Conservation (phyloP, 2,797 vertebrate species). For the Anableps anableps region DNA sequence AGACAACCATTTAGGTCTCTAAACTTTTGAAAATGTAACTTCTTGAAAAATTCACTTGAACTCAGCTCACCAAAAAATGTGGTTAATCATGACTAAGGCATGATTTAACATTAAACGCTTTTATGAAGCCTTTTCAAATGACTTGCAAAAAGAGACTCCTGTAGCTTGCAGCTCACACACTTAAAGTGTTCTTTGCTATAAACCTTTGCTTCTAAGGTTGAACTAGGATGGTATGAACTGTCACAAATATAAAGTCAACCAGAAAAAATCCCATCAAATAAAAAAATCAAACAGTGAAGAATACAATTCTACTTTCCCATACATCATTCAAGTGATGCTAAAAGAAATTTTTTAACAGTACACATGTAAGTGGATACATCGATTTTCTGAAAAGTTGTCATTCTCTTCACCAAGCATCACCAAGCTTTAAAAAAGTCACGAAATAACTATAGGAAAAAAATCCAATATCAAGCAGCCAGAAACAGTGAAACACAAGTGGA, state of each 20-base stretch:
- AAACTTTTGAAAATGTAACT: background rate
- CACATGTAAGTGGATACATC: background rate
- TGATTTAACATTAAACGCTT: background rate
- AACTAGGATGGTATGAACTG: slow-evolving; percentile 7
- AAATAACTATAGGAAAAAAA: slow-evolving; percentile 14
- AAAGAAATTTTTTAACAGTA: slow-evolving; percentile 1
- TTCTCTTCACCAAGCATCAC: slow-evolving; percentile 13
- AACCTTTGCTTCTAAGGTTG: background rate
- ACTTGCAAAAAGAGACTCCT: background rate
- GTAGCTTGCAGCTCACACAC: background rate
- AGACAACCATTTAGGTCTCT: background rate
- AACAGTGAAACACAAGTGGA: slow-evolving; percentile 45
- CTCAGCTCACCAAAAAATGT: background rate
- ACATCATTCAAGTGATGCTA: slow-evolving; percentile 9
- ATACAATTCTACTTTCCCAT: slow-evolving; percentile 11
- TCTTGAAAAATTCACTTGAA: too few relatives aligned
- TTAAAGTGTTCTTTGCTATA: background rate
- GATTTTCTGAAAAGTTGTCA: slow-evolving; percentile 3
- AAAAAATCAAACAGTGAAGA: slow-evolving; percentile 6
- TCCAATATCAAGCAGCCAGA: slow-evolving; percentile 10
- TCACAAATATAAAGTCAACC: slow-evolving; percentile 11
- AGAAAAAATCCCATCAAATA: slow-evolving; percentile 16
- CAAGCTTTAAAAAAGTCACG: slow-evolving; percentile 13
- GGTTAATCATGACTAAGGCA: background rate
- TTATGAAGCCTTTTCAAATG: background rate